These are phyloP conservation scores for Drepana falcataria DNA, from an alignment of 2,888 invertebrate species.

Conservation along the genomic window DNA sequence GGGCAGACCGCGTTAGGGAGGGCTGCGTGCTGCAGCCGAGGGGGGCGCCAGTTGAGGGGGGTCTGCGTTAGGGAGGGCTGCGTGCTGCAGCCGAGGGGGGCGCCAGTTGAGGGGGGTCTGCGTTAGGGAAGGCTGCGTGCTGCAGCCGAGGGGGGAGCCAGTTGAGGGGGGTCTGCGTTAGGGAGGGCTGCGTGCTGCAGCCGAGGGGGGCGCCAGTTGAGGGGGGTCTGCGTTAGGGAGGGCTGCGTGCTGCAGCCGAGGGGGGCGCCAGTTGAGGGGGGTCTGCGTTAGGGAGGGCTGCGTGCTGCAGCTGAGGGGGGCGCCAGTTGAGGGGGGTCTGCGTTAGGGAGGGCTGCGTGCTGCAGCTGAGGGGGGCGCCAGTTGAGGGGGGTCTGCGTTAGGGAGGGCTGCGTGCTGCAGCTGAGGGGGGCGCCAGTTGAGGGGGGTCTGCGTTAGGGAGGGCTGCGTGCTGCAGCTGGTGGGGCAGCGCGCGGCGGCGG, in stretches of 20 bases:
- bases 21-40: background rate
- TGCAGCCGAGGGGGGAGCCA: conserved; percentile 16
- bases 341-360: background rate
- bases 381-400: conserved; percentile 26
- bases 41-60: too few species aligned
- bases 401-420: background rate
- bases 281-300: background rate
- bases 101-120: background rate
- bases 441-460: conserved; percentile 30
- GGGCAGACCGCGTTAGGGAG: background rate
- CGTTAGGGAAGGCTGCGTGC: conserved; percentile 48
- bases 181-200: background rate
- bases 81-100: too few species aligned
- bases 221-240: too few species aligned
- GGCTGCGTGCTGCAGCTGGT: conserved; percentile 47
- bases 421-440: conserved; percentile 2
- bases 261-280: background rate
- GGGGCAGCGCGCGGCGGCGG: conserved; percentile 27
- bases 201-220: background rate
- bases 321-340: background rate
- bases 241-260: too few species aligned
- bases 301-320: background rate
- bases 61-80: too few species aligned
- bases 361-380: background rate
- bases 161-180: background rate